Conservation (phyloP, 2,113 vertebrate genomes). For the Phyllostomus discolor region DNA sequence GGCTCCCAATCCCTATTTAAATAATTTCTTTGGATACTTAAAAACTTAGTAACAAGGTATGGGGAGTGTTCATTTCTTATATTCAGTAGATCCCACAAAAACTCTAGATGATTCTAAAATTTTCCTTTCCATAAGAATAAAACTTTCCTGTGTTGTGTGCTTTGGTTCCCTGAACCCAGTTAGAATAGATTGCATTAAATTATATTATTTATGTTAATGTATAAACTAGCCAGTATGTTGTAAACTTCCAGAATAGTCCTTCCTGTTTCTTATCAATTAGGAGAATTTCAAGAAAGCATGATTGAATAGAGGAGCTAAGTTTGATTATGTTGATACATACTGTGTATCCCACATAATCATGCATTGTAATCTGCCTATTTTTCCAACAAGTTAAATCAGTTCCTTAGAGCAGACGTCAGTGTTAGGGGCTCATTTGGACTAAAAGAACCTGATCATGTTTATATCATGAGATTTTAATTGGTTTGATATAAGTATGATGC, state of each 20-base stretch:
- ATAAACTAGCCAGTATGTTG: not conserved
- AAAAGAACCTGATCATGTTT: conserved; percentile 51
- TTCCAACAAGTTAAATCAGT: not conserved
- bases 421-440: conserved; percentile 45
- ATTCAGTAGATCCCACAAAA: not conserved
- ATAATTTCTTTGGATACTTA: not conserved
- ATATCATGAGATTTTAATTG: conserved; percentile 63
- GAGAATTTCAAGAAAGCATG: not conserved
- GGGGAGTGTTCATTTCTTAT: not conserved
- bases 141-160: not conserved
- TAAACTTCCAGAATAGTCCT: not conserved
- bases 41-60: not conserved
- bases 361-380: not conserved
- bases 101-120: not conserved
- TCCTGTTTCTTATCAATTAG: not conserved
- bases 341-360: not conserved
- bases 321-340: not conserved
- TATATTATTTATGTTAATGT: not conserved
- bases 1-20: not conserved
- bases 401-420: not conserved
- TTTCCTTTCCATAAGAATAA: not conserved
- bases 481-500: conserved; percentile 15
- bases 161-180: not conserved
- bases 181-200: not conserved
- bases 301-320: not conserved